These are phyloP conservation scores for Carassius carassius DNA, from an alignment of 2,113 vertebrate species.

Conservation along the genomic window DNA sequence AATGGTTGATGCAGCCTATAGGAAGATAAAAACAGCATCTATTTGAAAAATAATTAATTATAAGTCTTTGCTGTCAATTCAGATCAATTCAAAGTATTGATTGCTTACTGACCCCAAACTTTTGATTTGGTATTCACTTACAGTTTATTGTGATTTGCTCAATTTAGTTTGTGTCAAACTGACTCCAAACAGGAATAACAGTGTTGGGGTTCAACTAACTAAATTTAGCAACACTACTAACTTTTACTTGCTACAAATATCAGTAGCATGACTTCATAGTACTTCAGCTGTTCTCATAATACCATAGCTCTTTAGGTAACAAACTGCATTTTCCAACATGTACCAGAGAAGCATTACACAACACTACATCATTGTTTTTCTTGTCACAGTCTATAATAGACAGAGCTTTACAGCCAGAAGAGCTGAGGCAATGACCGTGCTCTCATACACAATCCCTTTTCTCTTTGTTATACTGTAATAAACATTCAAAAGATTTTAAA, in stretches of 20 bases:
- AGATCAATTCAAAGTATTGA: no score
- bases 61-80: no score
- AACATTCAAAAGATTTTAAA: background rate
- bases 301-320: background rate
- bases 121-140: background rate
- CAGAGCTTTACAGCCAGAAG: background rate
- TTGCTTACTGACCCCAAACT: background rate
- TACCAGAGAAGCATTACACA: background rate
- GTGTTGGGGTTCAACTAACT: background rate
- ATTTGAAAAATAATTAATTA: no score
- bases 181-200: background rate
- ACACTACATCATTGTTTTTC: slow-evolving; percentile 14
- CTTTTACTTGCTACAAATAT: background rate
- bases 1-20: no score
- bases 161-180: background rate
- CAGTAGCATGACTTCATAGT: background rate
- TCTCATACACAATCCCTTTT: slow-evolving; percentile 1
- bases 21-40: no score
- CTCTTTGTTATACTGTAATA: background rate
- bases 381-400: background rate
- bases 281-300: background rate
- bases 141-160: background rate
- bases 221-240: background rate
- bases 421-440: slow-evolving; percentile 4
- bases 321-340: background rate